Evolutionary conservation across 2,888 invertebrate species (phyloP).

Genomic region (Idaea dimidiata): DNA sequence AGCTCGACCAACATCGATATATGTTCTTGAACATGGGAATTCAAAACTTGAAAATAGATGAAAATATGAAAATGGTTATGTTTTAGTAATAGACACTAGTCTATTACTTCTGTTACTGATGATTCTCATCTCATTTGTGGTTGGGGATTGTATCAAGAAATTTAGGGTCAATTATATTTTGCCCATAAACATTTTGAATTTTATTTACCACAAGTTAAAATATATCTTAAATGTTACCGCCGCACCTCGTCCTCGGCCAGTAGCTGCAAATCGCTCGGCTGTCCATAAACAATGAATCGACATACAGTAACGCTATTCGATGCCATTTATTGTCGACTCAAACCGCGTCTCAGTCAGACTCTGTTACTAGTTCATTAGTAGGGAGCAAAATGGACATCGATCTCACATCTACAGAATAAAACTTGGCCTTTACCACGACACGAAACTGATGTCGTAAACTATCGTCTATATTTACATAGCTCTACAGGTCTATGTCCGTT

Average conservation of each 20-base stretch:
- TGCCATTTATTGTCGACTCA: conserved; percentile 44
- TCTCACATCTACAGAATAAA: too few relatives aligned
- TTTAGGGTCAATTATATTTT: too few relatives aligned
- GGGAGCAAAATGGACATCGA: background rate
- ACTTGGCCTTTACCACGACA: background rate
- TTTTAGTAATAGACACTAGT: too few relatives aligned
- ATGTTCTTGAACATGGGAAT: background rate
- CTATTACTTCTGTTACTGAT: background rate
- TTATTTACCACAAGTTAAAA: background rate
- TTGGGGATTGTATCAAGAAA: too few relatives aligned
- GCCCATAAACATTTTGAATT: background rate
- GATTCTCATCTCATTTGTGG: background rate
- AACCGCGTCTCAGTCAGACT: background rate
- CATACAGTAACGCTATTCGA: conserved; percentile 42
- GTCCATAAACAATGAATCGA: conserved; percentile 47
- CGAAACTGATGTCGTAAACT: background rate
- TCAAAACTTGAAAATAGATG: too few relatives aligned
- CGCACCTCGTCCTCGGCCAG: conserved; percentile 17
- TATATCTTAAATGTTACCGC: background rate
- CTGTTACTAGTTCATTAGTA: background rate
- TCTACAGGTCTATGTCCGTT: conserved; percentile 13
- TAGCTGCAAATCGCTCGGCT: conserved; percentile 37
- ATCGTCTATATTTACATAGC: background rate
- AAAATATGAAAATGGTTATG: too few relatives aligned
- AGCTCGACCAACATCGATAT: background rate